Conservation (phyloP, 2,888 invertebrate genomes). For the Leptopilina myrica region DNA sequence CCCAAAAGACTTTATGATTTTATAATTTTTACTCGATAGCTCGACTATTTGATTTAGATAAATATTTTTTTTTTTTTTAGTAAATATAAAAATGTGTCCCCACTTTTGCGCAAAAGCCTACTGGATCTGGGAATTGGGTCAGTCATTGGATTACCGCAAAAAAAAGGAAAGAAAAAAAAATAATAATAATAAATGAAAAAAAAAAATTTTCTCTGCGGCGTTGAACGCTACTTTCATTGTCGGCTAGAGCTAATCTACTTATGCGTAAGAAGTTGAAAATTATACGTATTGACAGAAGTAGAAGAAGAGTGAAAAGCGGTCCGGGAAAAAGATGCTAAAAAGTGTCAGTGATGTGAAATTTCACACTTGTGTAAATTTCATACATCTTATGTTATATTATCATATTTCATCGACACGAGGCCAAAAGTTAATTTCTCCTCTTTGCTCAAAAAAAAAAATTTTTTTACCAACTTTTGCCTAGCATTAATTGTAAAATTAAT, state of each 20-base stretch:
- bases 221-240: constrained; percentile 74
- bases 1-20: no score
- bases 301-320: constrained; percentile 31
- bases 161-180: constrained; percentile 48
- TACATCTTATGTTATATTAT: neutral
- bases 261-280: constrained; percentile 44
- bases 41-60: no score
- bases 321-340: neutral
- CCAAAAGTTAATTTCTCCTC: neutral
- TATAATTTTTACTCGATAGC: no score
- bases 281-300: constrained; percentile 15
- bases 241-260: constrained; percentile 56
- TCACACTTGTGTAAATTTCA: neutral
- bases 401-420: neutral
- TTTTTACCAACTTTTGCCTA: no score
- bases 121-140: constrained; percentile 70
- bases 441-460: neutral
- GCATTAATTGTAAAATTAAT: no score
- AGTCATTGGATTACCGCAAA: constrained; percentile 71
- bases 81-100: no score
- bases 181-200: no score
- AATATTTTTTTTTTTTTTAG: no score
- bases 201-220: constrained; percentile 56
- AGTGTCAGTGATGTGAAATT: constrained; percentile 2
- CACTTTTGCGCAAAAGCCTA: constrained; percentile 43